Evolutionary conservation across 2,888 invertebrate genomes (phyloP).

Genomic region (Mythimna loreyi): DNA sequence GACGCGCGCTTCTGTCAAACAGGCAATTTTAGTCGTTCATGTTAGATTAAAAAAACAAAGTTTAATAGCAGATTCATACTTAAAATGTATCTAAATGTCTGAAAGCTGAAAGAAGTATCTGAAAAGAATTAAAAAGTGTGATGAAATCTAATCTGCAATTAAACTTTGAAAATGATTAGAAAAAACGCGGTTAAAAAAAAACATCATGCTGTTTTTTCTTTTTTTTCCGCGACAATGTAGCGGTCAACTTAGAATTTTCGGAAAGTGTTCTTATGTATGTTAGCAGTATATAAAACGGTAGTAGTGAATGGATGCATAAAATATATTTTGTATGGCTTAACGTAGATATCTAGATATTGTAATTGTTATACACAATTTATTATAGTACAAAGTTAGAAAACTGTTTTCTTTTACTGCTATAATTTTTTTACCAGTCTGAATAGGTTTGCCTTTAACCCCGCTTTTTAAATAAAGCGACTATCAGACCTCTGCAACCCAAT

Average conservation of each 20-base stretch:
- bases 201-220: constrained; percentile 34
- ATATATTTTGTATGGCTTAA: constrained; percentile 19
- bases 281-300: constrained; percentile 59
- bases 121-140: constrained; percentile 48
- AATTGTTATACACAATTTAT: not conserved
- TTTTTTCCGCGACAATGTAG: constrained; percentile 37
- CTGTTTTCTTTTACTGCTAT: no score
- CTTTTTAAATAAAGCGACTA: no score
- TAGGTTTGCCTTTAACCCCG: no score
- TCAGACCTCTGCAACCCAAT: no score
- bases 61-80: constrained; percentile 60
- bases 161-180: constrained; percentile 47
- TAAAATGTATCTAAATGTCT: constrained; percentile 39
- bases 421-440: no score
- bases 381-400: not conserved
- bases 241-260: constrained; percentile 58
- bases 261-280: constrained; percentile 62
- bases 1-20: constrained; percentile 54
- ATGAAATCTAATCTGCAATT: constrained; percentile 61
- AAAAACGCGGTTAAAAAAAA: constrained; percentile 29
- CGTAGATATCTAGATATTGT: no score
- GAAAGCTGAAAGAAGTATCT: constrained; percentile 52
- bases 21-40: constrained; percentile 48
- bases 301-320: constrained; percentile 55
- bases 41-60: constrained; percentile 41